These are phyloP conservation scores for Pseudococcus longispinus DNA, from an alignment of 2,888 invertebrate genomes.

Conservation along the genomic window DNA sequence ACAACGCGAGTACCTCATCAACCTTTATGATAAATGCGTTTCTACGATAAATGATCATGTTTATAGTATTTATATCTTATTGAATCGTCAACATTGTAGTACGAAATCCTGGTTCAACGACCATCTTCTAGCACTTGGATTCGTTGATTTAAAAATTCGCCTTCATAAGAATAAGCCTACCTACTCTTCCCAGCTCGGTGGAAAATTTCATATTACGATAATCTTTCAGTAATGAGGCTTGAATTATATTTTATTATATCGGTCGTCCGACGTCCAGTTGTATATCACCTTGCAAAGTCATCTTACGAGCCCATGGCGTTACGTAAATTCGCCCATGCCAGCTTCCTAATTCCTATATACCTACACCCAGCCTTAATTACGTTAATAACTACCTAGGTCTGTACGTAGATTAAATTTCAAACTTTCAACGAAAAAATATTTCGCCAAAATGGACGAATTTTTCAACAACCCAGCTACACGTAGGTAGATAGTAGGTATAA, in stretches of 20 bases:
- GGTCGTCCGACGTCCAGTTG: not conserved
- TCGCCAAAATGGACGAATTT: not conserved
- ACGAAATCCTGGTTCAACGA: conserved; percentile 44
- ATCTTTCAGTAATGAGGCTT: not conserved
- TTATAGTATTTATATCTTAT: conserved; percentile 19
- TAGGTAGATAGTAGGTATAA: not conserved
- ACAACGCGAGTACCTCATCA: conserved; percentile 35
- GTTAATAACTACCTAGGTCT: not conserved
- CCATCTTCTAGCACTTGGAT: not conserved
- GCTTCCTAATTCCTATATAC: not conserved
- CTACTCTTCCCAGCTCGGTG: not conserved
- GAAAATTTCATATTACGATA: not conserved
- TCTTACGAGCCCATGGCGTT: not conserved
- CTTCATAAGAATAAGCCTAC: not conserved
- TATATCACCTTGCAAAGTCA: not conserved
- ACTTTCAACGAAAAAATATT: not conserved
- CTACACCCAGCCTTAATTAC: not conserved
- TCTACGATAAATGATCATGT: conserved; percentile 38
- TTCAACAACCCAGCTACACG: not conserved
- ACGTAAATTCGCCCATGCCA: not conserved
- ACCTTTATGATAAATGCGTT: conserved; percentile 33
- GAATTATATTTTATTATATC: not conserved
- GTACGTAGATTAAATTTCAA: not conserved
- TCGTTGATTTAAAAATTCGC: not conserved
- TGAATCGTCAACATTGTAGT: conserved; percentile 30